Evolutionary conservation across 37 sponge, comb jelly and placozoan genomes (phyloP), one percentile per base, ranked within the genome.

Genomic region (Bolinopsis microptera): DNA sequence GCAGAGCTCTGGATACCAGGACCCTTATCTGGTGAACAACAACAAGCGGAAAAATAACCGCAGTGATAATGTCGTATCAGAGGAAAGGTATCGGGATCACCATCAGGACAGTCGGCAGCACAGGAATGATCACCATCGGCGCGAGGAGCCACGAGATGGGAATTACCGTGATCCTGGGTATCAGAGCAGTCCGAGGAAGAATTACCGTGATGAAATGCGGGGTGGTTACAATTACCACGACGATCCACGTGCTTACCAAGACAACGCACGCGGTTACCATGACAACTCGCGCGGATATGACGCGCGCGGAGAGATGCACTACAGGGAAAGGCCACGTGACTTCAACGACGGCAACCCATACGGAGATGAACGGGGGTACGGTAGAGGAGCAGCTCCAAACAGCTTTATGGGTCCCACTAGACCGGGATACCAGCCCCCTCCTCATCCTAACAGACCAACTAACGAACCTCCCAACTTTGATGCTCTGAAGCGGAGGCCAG

Each of bases 381-480:
- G n/a, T n/a, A 61, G 18, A 61, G 1, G 21, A 8, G 5, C 16
- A 9, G 74, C 74, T 70, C 74, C 74, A 28, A 70, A 70, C 74
- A 70, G 74, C 26, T 70, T 70, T 26, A 70, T 70, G 21, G 26
- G 74, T 13, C 61, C 61, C 13, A 18, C 61, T 24, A 26, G 74
- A 70, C 74, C 74, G 2, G 74, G 74, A 3, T 70, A 70, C 74
- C 74, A 22, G 3, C 68, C 68, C 16, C 68, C 9, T 18, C 74
- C 74, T 70, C 28, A 22, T 1, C 21, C 25, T n/a, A 9, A 22
- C 30, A 22, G 74, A 22, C 74, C 74, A 9, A 22, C 74, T n/a
- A 70, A 70, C 74, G 28, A 70, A 70, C 74, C 74, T 26, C 74
- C 74, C 3, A 70, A 70, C 74, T 70, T 70, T n/a, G 74, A 70